Evolutionary conservation across 2,797 vertebrate species (phyloP), one percentile per base, ranked within the genome.

Genomic region (Spinus olivaceus): DNA sequence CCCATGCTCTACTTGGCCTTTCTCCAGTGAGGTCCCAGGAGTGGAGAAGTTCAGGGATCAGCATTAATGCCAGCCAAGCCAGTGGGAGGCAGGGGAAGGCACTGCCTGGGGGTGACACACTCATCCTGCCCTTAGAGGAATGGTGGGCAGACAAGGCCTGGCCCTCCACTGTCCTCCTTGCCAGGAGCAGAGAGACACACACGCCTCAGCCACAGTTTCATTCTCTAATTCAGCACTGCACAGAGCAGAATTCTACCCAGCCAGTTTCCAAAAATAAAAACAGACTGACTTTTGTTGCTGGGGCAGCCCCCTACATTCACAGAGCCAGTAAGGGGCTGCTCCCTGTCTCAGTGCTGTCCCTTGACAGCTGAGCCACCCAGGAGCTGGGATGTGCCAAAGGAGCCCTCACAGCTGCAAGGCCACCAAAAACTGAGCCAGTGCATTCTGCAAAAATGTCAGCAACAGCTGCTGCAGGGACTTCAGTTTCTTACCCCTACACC

Each of bases 401-500:
- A 91, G 44, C 46, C 50, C 16, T 25, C 69, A 13, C 1, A 33
- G 74, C 70, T 85, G 77, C 84, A 73, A 27, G 42, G 37, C 50
- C 30, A 1, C 1, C 6, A 69, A 50, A 94, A 88, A 73, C 25
- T 0, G 4, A 93, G 51, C 23, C 6, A 5, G 10, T 9, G 37
- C n/a, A 12, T 49, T 72, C 65, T 90, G 57, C 59, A 85, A 66
- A 84, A 39, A 28, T 22, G 13, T 35, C 83, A 73, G 65, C 10
- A 96, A 90, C 94, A 95, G 65, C 25, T 91, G 67, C 70, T 84
- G 47, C 91, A 61, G 35, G 0, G 1, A 32, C 79, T 91, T 92
- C 4, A 54, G 37, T 57, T 80, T 44, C 85, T 74, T 47, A 27
- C 7, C n/a, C 46, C 32, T 50, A 19, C 19, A 28, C 0, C 0